These are phyloP conservation scores for Probaryconus sp. DNA, from an alignment of 1,140 invertebrate species.

Conservation along the genomic window DNA sequence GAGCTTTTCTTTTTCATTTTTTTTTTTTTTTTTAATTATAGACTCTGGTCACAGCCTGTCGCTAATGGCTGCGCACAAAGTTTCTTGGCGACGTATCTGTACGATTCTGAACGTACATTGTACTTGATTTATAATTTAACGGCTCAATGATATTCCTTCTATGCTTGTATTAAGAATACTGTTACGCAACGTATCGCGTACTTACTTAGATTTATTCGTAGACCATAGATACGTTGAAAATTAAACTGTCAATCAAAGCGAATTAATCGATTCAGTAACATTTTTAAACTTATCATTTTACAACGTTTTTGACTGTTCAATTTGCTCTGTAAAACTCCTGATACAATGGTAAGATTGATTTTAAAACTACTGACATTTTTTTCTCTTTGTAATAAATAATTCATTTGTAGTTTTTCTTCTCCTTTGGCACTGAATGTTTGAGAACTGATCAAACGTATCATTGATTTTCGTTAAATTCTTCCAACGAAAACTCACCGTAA, in stretches of 20 bases:
- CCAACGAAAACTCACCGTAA: too few relatives aligned
- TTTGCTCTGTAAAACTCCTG: too few relatives aligned
- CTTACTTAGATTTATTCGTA: not conserved
- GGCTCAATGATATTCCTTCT: slow-evolving; percentile 9
- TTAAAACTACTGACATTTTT: too few relatives aligned
- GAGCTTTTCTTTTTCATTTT: slow-evolving; percentile 10
- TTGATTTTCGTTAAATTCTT: too few relatives aligned
- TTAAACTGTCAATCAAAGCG: slow-evolving; percentile 23
- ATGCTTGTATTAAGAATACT: not conserved
- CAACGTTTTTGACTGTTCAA: too few relatives aligned
- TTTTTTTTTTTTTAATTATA: slow-evolving; percentile 65
- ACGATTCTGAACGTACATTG: slow-evolving; percentile 20
- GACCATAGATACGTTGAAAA: slow-evolving; percentile 13
- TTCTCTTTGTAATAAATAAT: too few relatives aligned
- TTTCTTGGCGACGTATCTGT: slow-evolving; percentile 48
- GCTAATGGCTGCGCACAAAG: slow-evolving; percentile 64
- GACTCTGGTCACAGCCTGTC: slow-evolving; percentile 60
- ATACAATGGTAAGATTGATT: too few relatives aligned
- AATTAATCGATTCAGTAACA: slow-evolving; percentile 27
- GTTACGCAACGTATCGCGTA: not conserved
- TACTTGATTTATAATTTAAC: slow-evolving; percentile 39
- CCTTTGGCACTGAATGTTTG: too few relatives aligned
- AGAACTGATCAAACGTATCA: too few relatives aligned
- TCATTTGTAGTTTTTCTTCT: too few relatives aligned
- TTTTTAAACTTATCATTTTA: too few relatives aligned